phyloP scores from a whole-genome alignment of 2,888 invertebrate genomes.

The Hirtodrosophila alboralis region DNA sequence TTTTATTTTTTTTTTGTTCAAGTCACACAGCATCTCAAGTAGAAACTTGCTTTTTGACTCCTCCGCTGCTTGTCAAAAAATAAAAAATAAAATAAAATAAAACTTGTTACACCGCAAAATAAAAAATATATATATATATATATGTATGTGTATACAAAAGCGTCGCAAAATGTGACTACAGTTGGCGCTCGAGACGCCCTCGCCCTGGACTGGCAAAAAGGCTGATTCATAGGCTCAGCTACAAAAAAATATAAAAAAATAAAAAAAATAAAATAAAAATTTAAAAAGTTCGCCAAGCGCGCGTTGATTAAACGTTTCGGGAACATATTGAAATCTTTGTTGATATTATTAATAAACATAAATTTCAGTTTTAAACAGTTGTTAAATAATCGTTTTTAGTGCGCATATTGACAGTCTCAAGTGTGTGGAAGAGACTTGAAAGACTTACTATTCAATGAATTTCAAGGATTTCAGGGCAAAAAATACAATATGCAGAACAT shows the following conservation, averaged over 20 bases:
- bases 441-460: slow-evolving; percentile 8
- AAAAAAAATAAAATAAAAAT: not conserved
- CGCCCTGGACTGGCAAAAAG: too few species aligned
- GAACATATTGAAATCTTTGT: slow-evolving; percentile 54
- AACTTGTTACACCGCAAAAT: slow-evolving; percentile 75
- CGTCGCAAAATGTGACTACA: slow-evolving; percentile 25
- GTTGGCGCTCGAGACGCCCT: slow-evolving; percentile 56
- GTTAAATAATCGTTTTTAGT: slow-evolving; percentile 70
- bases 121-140: slow-evolving; percentile 27
- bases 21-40: slow-evolving; percentile 45
- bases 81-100: slow-evolving; percentile 44
- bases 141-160: slow-evolving; percentile 2
- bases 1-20: too few species aligned
- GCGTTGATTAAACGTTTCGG: slow-evolving; percentile 59
- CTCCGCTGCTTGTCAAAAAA: slow-evolving; percentile 61
- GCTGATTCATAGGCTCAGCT: slow-evolving; percentile 68
- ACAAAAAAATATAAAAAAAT: slow-evolving; percentile 2
- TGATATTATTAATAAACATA: slow-evolving; percentile 81
- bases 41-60: slow-evolving; percentile 64
- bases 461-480: slow-evolving; percentile 45
- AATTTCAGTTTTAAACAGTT: slow-evolving; percentile 80
- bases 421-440: slow-evolving; percentile 17
- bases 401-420: slow-evolving; percentile 55
- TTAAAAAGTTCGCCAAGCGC: slow-evolving; percentile 5
- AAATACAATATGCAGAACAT: not conserved